Evolutionary conservation across 2,888 invertebrate genomes (phyloP), one percentile per base, ranked within the genome.

Genomic region (Chloromyia formosa): DNA sequence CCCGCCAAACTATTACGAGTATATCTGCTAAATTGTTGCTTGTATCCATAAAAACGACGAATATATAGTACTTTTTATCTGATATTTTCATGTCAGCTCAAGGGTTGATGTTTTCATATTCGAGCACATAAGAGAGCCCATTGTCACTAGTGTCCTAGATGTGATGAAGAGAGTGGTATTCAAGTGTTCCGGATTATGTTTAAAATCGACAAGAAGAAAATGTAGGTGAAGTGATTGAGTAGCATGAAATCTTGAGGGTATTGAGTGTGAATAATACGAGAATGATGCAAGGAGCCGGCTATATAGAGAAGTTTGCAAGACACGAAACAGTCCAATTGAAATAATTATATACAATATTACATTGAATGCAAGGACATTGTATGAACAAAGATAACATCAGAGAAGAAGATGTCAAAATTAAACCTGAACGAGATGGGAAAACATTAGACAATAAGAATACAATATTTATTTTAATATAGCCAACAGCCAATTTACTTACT

Each of bases 81-180:
- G 49, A 66, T 66, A 49, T 20, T 66, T 62, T 66, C 66, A 49
- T 66, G 66, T 66, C 45, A 22, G 22, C 49, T 66, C 49, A 49
- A 66, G 45, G 62, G 49, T 49, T 20, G 49, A 66, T 66, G 66
- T 66, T 66, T 66, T 66, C 66, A 66, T 66, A 49, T 35, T 4
- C 7, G 27, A 35, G 66, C 45, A 18, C 7, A 5, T n/a, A n/a
- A 2, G 35, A 66, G 66, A 35, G 66, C 66, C 27, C 45, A 14
- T 66, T 66, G 23, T 66, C 12, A 49, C 45, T 66, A 66, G 66
- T 66, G 66, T 20, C 66, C 66, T 66, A 66, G 66, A 66, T 66
- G 22, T 66, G 49, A 66, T 49, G 66, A 49, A 16, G 22, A 16
- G 62, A 62, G 62, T 61, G 61, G 61, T 40, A 62, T 62, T 62